Conservation (phyloP, 2,113 vertebrate genomes). For the Pithys albifrons region DNA sequence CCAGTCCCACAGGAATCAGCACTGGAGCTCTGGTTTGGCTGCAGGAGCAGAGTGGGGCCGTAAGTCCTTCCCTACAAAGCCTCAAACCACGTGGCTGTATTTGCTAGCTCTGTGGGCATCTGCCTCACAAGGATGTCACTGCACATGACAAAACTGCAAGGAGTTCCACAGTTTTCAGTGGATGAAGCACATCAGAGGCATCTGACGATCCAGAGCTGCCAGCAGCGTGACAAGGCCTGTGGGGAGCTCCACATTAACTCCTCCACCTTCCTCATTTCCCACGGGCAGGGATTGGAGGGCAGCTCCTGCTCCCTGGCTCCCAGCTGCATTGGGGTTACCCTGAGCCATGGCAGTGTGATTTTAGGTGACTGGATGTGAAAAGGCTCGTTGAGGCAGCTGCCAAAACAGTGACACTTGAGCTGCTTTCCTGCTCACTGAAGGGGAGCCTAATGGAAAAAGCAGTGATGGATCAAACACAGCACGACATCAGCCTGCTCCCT, state of each 20-base stretch:
- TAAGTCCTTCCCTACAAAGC: neutral
- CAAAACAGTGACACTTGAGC: neutral
- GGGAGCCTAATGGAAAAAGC: neutral
- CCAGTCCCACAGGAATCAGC: neutral
- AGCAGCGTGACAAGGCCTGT: neutral
- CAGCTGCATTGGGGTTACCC: neutral
- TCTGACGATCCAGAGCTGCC: neutral
- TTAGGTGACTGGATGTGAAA: neutral
- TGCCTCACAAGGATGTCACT: neutral
- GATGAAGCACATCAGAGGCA: neutral
- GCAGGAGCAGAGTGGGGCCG: rapidly evolving
- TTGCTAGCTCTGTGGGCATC: neutral
- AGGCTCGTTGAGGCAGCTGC: neutral
- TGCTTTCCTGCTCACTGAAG: neutral
- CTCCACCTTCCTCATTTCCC: neutral
- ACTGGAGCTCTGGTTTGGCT: neutral
- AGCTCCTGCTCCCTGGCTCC: neutral
- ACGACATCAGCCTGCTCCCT: neutral
- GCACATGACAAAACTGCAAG: neutral
- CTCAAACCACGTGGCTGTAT: neutral
- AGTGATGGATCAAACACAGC: neutral
- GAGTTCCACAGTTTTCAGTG: neutral
- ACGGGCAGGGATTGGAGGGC: neutral
- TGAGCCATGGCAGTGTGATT: rapidly evolving
- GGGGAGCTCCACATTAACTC: conserved; percentile 10